Evolutionary conservation across 2,113 vertebrate species (phyloP), one percentile per base, ranked within the genome.

Genomic region (Pterocles burchelli): DNA sequence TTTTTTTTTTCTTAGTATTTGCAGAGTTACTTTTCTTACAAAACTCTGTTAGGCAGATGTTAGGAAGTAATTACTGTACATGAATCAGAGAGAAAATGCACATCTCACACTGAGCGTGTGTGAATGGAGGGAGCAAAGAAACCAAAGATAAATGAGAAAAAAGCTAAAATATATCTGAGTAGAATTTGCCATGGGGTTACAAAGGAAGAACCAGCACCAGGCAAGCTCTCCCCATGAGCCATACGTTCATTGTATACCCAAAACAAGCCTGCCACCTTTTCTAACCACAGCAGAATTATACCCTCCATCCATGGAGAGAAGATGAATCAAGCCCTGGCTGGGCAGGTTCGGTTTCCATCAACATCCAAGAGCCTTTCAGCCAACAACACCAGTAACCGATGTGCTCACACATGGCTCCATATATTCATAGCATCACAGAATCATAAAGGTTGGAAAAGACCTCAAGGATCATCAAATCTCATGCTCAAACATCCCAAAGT

Each of bases 1-100:
- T 92, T 51, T 51, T 22, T 51, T 52, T 41, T 24, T 26, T 91
- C 89, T 97, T 92, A 88, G 95, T 96, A 89, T 92, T 88, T 52
- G 41, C 93, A 77, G 92, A 95, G 77, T 95, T 96, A 92, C 90
- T 96, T 91, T 91, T 89, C 95, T 94, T 96, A 94, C 57, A 96
- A 91, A 96, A 96, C 46, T 98, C 94, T 88, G 94, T 76, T 73
- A 62, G 89, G 86, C 93, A 93, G 92, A 74, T 96, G 92, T 96
- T 97, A 96, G 93, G 90, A 97, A 97, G 96, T 74, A 97, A 97
- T 96, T 96, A 97, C 91, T 76, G 87, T 93, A 84, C 41, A 79
- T 77, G 86, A 97, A 97, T 97, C 81, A 86, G 90, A 96, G 97
- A 75, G 92, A 94, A 95, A 97, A 97, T 72, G 90, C 89, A 82